Conservation (phyloP, 2,888 invertebrate species). For the Meganola albula region DNA sequence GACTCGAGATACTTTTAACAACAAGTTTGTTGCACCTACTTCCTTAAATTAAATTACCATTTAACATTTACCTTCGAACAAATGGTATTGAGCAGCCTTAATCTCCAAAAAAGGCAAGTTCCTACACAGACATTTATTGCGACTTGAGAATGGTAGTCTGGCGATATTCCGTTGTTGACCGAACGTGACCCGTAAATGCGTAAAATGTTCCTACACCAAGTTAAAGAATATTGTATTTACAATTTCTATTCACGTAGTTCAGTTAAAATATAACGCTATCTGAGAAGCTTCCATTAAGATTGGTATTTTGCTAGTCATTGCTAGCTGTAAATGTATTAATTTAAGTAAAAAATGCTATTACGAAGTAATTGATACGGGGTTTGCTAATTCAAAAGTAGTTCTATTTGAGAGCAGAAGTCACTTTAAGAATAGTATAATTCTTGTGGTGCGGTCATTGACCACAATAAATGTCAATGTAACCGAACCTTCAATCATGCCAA, state of each 20-base stretch:
- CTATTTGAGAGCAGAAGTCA: conserved; percentile 13
- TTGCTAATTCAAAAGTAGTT: conserved; percentile 6
- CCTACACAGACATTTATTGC: no score
- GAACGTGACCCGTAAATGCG: conserved; percentile 17
- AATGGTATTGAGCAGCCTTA: conserved; percentile 1
- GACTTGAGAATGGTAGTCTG: conserved; percentile 14
- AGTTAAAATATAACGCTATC: conserved; percentile 36
- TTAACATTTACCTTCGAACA: conserved; percentile 6
- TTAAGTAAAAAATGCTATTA: conserved; percentile 18
- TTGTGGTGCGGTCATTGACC: conserved; percentile 26
- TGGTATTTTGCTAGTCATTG: conserved; percentile 26
- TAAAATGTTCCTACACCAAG: conserved; percentile 21
- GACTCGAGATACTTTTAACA: no score
- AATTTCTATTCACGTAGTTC: conserved; percentile 36
- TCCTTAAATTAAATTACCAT: conserved; percentile 10
- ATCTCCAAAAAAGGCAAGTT: conserved; percentile 16
- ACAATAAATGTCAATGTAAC: conserved; percentile 15
- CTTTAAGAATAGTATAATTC: conserved; percentile 16
- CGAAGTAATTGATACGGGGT: conserved; percentile 16
- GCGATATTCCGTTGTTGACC: conserved; percentile 28
- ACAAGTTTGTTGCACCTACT: conserved; percentile 8
- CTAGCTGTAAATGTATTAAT: conserved; percentile 31
- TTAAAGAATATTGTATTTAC: conserved; percentile 28
- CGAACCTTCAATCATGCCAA: conserved; percentile 10
- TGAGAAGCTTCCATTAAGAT: no score